Base-by-base conservation (phyloP, 2,888 invertebrate species). In the Amblyjoppa fuscipennis region DNA sequence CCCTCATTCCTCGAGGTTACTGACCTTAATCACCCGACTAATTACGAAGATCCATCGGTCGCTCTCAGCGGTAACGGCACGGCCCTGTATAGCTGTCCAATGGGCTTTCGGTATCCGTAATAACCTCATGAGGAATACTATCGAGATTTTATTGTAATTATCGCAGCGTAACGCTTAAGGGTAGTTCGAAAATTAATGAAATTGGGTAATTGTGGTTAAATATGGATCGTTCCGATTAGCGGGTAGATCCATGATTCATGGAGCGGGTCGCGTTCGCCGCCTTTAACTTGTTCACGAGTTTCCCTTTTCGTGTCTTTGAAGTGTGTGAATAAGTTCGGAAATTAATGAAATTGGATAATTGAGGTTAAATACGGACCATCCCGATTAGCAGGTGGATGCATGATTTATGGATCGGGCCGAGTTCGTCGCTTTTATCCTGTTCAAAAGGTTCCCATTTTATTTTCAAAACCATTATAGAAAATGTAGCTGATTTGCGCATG, bases 1-100 rank as follows among this genome's bases (percentile, higher is more conserved):
- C 41, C 83, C 85, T 77, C 82, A 80, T 85, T 83, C 69, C 85
- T 83, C 75, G 31, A 45, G 76, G 82, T 83, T 76, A 71, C 85
- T 85, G 85, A 80, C 85, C 85, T 85, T 85, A 85, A 85, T 85
- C 80, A 80, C 85, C 76, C 85, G 68, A 77, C 85, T 83, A 85
- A 85, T 85, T 85, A 85, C 83, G 68, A 80, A 77, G 80, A 85
- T 85, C 85, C 83, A 85, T 83, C 61, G 83, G 83, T 68, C 76
- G 83, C 77, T 85, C 85, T 85, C 74, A 83, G 73, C 59, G 85
- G 80, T 83, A 80, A 28, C 13, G 59, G 49, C 51, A 38, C 64
- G 73, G 34, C 51, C 34, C 16, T 16, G 59, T 28, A 66, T 68
- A 76, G 59, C 71, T 66, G 73, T 76, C 66, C 79, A 76, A 83